phyloP scores from a whole-genome alignment of 2,797 vertebrate species.

The Pangasius larnaudii region DNA sequence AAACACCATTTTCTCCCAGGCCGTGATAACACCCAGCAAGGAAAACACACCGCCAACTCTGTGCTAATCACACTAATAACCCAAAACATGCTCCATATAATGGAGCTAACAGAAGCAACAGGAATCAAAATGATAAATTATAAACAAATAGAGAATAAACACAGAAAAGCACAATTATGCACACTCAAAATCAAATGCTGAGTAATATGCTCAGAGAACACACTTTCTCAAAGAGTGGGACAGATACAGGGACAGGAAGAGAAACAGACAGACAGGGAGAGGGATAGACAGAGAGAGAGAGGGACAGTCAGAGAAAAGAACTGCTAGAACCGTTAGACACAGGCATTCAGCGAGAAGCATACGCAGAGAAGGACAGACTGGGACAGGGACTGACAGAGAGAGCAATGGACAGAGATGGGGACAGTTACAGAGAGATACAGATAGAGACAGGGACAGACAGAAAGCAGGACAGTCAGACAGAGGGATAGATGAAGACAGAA shows the following conservation, averaged over 20 bases:
- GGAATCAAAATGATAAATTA: constrained; percentile 14
- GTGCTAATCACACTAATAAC: constrained; percentile 21
- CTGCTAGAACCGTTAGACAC: background rate
- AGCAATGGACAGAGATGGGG: background rate
- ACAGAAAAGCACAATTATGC: background rate
- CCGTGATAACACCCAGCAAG: background rate
- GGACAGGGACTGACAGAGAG: background rate
- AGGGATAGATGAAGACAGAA: background rate
- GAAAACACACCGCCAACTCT: constrained; percentile 1
- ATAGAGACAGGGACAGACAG: background rate
- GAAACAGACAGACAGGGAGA: background rate
- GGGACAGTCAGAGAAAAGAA: background rate
- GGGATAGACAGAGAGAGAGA: background rate
- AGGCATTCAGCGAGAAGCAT: background rate
- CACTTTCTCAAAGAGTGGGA: background rate
- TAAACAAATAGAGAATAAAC: constrained; percentile 7
- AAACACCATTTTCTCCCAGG: background rate
- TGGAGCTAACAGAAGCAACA: background rate
- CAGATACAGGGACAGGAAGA: background rate
- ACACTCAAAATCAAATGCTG: background rate
- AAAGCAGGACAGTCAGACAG: background rate
- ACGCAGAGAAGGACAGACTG: background rate
- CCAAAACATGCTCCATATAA: constrained; percentile 9
- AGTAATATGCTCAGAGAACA: background rate
- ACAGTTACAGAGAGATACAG: background rate